phyloP scores from a whole-genome alignment of 2,888 invertebrate species.

The Nyleta sp. region DNA sequence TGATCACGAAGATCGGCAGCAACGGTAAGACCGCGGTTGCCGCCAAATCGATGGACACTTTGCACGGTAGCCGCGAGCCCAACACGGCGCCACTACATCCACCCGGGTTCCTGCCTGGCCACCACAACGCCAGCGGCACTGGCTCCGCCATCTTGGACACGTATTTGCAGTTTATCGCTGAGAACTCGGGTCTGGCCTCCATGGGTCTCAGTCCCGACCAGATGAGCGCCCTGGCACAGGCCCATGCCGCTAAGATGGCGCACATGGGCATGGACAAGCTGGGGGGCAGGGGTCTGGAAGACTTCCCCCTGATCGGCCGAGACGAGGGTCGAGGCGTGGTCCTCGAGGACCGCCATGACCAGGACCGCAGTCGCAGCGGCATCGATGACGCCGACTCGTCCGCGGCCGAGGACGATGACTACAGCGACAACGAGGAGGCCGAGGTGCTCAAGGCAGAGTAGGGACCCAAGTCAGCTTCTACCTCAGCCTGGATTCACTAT shows the following conservation, averaged over 20 bases:
- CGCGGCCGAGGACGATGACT: slow-evolving; percentile 79
- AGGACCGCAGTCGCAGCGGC: slow-evolving; percentile 70
- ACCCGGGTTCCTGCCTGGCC: slow-evolving; percentile 72
- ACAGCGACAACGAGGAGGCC: slow-evolving; percentile 80
- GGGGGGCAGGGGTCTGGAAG: slow-evolving; percentile 72
- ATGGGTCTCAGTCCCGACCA: slow-evolving; percentile 87
- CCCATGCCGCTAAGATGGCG: slow-evolving; percentile 91
- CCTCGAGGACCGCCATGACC: slow-evolving; percentile 76
- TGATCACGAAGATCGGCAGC: slow-evolving; percentile 78
- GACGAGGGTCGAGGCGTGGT: slow-evolving; percentile 77
- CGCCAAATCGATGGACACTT: slow-evolving; percentile 87
- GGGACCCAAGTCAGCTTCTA: slow-evolving; percentile 64
- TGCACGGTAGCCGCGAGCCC: slow-evolving; percentile 86
- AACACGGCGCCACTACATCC: slow-evolving; percentile 85
- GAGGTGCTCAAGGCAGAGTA: slow-evolving; percentile 78
- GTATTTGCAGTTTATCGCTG: slow-evolving; percentile 94
- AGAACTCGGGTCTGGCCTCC: slow-evolving; percentile 88
- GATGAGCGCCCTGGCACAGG: slow-evolving; percentile 86
- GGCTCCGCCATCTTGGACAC: slow-evolving; percentile 92
- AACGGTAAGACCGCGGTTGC: slow-evolving; percentile 83
- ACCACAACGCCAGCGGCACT: slow-evolving; percentile 81
- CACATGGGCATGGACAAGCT: slow-evolving; percentile 86
- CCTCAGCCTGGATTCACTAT: slow-evolving; percentile 75
- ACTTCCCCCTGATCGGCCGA: slow-evolving; percentile 78
- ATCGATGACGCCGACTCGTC: slow-evolving; percentile 77